Conservation (phyloP, 2,113 vertebrate genomes). For the Bubo scandiacus region DNA sequence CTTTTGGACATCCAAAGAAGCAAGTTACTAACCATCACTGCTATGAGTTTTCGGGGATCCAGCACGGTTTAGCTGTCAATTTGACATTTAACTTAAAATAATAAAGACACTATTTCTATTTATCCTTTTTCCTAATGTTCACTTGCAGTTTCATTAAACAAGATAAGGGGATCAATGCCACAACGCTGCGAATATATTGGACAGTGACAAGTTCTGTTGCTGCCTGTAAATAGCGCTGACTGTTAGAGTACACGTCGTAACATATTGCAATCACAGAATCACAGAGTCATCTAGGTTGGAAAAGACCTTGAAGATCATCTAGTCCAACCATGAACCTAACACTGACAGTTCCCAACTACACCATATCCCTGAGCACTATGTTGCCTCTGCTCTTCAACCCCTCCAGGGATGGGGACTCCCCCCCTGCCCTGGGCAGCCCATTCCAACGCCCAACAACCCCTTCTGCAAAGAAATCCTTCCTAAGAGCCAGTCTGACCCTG, state of each 20-base stretch:
- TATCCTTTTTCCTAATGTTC: constrained; percentile 58
- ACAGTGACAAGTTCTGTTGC: constrained; percentile 12
- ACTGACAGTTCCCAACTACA: too few species aligned
- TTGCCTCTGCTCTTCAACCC: too few species aligned
- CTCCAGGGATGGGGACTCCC: too few species aligned
- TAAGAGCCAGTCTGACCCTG: too few species aligned
- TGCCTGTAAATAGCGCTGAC: constrained; percentile 8
- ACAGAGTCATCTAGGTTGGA: too few species aligned
- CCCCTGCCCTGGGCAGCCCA: too few species aligned
- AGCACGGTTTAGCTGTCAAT: constrained; percentile 14
- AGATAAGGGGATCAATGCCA: constrained; percentile 4
- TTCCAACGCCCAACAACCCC: too few species aligned
- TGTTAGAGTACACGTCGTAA: not conserved
- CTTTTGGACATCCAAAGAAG: constrained; percentile 37
- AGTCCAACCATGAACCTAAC: too few species aligned
- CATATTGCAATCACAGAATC: not conserved
- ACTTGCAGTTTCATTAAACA: constrained; percentile 51
- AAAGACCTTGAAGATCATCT: too few species aligned
- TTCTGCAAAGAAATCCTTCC: too few species aligned
- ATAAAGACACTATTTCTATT: constrained; percentile 68
- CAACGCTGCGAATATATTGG: not conserved
- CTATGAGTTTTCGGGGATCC: constrained; percentile 30
- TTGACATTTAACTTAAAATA: constrained; percentile 50
- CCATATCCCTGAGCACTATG: too few species aligned
- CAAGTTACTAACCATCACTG: not conserved